phyloP scores from a whole-genome alignment of 2,888 invertebrate species.

The Brachypalpus laphriformis region DNA sequence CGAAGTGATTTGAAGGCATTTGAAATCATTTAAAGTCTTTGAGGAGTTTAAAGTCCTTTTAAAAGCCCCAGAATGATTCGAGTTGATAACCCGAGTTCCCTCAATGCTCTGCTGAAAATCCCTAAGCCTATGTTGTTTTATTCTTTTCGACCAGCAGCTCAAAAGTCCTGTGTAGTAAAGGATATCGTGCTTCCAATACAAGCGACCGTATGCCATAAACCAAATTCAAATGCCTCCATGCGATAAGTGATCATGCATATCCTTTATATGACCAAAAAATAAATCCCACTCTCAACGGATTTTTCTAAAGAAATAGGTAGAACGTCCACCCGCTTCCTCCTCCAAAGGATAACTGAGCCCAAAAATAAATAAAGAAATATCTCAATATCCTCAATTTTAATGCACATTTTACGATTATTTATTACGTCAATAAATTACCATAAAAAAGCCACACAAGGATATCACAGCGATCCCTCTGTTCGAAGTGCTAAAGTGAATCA shows the following conservation, averaged over 20 bases:
- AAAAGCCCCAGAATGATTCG: no score
- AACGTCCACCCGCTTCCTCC: neutral
- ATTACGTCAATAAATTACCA: conserved; percentile 80
- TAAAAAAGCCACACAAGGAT: conserved; percentile 74
- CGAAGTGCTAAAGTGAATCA: conserved; percentile 59
- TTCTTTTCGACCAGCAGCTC: no score
- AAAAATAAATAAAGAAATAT: conserved; percentile 49
- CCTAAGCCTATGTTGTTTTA: no score
- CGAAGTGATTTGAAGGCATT: no score
- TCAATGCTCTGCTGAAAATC: no score
- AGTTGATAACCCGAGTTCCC: no score
- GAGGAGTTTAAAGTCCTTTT: no score
- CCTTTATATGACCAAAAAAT: neutral
- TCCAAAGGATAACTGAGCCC: neutral
- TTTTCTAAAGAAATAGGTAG: neutral
- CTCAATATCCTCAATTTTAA: conserved; percentile 77
- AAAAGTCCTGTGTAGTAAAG: no score
- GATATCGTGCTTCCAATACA: neutral
- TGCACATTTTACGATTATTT: conserved; percentile 80
- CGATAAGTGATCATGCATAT: conserved; percentile 10
- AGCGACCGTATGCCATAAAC: neutral
- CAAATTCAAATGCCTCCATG: neutral
- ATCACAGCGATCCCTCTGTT: conserved; percentile 31
- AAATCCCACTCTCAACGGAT: neutral
- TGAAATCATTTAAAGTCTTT: no score